Conservation (phyloP, 2,888 invertebrate species). For the Arctia plantaginis region DNA sequence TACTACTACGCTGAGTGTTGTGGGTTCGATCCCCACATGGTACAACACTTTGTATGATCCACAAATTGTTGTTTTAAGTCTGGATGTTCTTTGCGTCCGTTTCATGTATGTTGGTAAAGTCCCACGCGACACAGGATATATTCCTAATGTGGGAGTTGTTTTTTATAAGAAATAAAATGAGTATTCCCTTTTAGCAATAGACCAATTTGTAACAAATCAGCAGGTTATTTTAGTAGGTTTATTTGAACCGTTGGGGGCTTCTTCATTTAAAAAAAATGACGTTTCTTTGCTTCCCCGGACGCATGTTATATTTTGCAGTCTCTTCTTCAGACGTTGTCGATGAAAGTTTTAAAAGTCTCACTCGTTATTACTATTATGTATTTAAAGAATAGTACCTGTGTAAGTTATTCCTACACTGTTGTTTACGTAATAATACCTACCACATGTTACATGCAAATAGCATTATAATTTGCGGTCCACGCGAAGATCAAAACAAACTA, state of each 20-base stretch:
- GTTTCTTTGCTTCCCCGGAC: not conserved
- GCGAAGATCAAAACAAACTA: constrained; percentile 50
- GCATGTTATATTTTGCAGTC: not conserved
- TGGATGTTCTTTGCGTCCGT: too few species aligned
- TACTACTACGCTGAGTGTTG: too few species aligned
- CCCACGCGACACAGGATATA: too few species aligned
- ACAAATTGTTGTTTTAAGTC: too few species aligned
- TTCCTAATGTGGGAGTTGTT: too few species aligned
- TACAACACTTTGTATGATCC: too few species aligned
- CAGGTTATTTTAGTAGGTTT: not conserved
- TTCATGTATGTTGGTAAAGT: too few species aligned
- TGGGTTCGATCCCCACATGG: too few species aligned
- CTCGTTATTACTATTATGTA: not conserved
- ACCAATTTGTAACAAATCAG: not conserved
- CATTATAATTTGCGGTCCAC: constrained; percentile 67
- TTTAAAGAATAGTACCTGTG: too few species aligned
- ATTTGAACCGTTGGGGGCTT: not conserved
- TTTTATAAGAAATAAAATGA: too few species aligned
- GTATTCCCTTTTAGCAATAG: not conserved
- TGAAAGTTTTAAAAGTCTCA: not conserved
- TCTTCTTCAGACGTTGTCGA: not conserved
- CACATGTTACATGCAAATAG: constrained; percentile 65
- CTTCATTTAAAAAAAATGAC: not conserved
- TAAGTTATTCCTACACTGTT: constrained; percentile 7
- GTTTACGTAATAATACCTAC: constrained; percentile 51